A percentile compares a stretch with the other conserved stretches of the same genome.
phyloP scores from a whole-genome alignment of 2,113 vertebrate genomes.

The Oryzias celebensis region DNA sequence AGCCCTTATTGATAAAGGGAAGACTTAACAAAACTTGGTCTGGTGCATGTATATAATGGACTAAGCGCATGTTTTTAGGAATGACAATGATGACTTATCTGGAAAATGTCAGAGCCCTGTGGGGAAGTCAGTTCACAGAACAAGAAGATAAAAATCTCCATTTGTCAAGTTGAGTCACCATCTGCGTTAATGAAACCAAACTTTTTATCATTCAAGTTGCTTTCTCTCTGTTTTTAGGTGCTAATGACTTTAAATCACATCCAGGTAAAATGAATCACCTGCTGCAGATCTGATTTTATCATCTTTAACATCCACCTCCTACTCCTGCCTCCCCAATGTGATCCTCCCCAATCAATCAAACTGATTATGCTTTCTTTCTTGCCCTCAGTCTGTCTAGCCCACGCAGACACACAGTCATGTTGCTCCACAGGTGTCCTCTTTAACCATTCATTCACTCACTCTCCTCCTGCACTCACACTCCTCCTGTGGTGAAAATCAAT shows the following conservation, averaged over 20 bases:
- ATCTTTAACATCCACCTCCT: neutral
- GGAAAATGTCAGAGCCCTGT: constrained; percentile 36
- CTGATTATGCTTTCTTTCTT: neutral
- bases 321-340: neutral
- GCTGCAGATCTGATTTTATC: neutral
- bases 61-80: neutral
- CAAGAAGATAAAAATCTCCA: constrained; percentile 25
- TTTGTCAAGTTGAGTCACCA: constrained; percentile 32
- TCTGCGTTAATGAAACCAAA: constrained; percentile 14
- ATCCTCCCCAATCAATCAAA: constrained; percentile 15
- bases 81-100: constrained; percentile 28
- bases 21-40: too few species aligned
- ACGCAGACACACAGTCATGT: neutral
- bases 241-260: neutral
- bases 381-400: neutral
- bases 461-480: neutral
- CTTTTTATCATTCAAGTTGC: neutral
- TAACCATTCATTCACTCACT: constrained; percentile 5
- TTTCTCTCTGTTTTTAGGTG: neutral
- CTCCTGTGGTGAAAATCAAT: constrained; percentile 33
- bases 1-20: too few species aligned
- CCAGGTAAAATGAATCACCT: neutral
- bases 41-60: constrained; percentile 25
- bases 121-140: constrained; percentile 21
- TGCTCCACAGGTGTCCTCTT: constrained; percentile 4